A percentile compares a stretch with the other conserved stretches of the same genome.
Evolutionary conservation across 2,113 vertebrate genomes (phyloP).

Genomic region (Indicator maculatus): DNA sequence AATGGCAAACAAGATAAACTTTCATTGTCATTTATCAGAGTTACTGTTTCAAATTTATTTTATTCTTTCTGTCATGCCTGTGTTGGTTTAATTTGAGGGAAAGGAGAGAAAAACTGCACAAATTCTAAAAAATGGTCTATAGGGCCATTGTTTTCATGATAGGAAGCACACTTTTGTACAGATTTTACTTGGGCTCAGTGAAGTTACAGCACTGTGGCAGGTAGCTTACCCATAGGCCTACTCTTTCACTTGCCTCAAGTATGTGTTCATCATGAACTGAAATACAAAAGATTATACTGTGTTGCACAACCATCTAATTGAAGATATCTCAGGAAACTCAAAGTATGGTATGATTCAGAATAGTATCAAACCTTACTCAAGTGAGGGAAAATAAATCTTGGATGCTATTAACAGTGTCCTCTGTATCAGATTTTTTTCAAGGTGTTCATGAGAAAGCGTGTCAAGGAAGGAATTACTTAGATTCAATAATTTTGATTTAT

Average conservation of each 20-base stretch:
- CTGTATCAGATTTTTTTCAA: neutral
- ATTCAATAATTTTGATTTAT: neutral
- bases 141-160: neutral
- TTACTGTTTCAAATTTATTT: neutral
- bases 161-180: neutral
- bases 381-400: neutral
- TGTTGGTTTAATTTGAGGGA: neutral
- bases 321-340: neutral
- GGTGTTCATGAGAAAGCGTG: neutral
- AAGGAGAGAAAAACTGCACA: neutral
- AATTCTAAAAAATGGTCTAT: rapidly evolving
- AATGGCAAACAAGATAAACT: neutral
- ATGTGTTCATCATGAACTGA: neutral
- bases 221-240: neutral
- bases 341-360: neutral
- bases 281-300: neutral
- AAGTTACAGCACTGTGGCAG: rapidly evolving
- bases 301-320: neutral
- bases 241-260: neutral
- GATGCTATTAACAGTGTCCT: neutral
- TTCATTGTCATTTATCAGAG: neutral
- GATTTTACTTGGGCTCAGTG: neutral
- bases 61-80: neutral
- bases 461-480: neutral
- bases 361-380: neutral